Percentiles rank a stretch among this genome's conserved stretches.
Conservation (phyloP, 2,113 vertebrate species). For the Pagrus major region DNA sequence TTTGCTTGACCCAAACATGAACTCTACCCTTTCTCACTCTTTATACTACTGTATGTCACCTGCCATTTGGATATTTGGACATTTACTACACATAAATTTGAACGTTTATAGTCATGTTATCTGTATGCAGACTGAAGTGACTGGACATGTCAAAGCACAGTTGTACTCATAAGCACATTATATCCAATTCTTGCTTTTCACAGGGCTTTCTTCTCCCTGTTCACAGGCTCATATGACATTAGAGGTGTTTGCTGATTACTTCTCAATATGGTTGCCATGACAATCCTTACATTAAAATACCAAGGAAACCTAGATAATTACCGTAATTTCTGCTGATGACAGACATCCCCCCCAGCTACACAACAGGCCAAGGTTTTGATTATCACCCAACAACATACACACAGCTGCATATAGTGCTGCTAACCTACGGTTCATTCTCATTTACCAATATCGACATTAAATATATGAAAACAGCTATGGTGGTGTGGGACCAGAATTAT, state of each 20-base stretch:
- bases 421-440: slow-evolving; percentile 56
- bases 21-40: no score
- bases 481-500: slow-evolving; percentile 67
- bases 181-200: neutral
- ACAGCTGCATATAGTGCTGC: neutral
- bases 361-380: slow-evolving; percentile 36
- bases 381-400: slow-evolving; percentile 15
- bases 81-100: no score
- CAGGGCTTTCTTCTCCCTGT: neutral
- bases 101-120: no score
- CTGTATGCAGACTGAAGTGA: no score
- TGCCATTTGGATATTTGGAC: no score
- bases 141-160: neutral
- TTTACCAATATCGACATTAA: slow-evolving; percentile 64
- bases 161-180: neutral
- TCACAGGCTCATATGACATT: neutral
- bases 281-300: neutral
- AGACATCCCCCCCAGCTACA: slow-evolving; percentile 28
- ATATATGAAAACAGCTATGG: slow-evolving; percentile 62
- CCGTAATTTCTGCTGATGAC: slow-evolving; percentile 26
- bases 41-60: no score
- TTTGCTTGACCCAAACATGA: no score
- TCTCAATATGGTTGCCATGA: slow-evolving; percentile 17
- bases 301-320: slow-evolving; percentile 5
- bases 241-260: neutral